Percentiles rank a stretch among this genome's conserved stretches.
Evolutionary conservation across 1,140 invertebrate species (phyloP).

Genomic region (Nomia melanderi): DNA sequence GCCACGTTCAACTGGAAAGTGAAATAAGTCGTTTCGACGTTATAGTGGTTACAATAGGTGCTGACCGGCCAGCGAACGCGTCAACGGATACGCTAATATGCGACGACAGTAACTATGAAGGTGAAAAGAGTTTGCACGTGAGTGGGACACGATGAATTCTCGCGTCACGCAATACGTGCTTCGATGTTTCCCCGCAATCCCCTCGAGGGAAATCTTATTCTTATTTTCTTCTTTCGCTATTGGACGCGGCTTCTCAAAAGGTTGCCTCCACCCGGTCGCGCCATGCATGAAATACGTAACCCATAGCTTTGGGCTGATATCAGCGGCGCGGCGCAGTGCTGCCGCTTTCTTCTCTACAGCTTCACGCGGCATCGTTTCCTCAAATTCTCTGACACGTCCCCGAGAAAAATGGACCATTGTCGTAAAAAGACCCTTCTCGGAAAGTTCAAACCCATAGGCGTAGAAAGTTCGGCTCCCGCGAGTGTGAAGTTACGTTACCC

Average conservation of each 20-base stretch:
- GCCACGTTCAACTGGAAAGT: too few relatives aligned
- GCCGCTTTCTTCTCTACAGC: conserved; percentile 44
- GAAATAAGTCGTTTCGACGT: too few relatives aligned
- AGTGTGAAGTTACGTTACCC: background rate
- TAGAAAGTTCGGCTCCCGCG: conserved; percentile 12
- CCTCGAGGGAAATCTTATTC: conserved; percentile 53
- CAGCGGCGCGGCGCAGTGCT: conserved; percentile 11
- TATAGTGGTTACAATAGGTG: too few relatives aligned
- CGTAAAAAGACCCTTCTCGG: background rate
- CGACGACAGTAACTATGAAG: background rate
- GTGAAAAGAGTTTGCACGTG: background rate
- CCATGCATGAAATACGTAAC: conserved; percentile 62
- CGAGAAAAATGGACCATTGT: conserved; percentile 41
- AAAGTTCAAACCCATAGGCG: conserved; percentile 19
- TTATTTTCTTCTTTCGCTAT: conserved; percentile 55
- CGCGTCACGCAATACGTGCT: conserved; percentile 12
- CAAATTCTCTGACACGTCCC: conserved; percentile 52
- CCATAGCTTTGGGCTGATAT: conserved; percentile 68
- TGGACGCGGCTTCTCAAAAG: conserved; percentile 58
- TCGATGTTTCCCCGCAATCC: conserved; percentile 33
- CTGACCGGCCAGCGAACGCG: too few relatives aligned
- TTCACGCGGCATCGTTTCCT: conserved; percentile 58
- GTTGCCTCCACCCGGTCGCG: conserved; percentile 9
- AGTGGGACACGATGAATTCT: conserved; percentile 27
- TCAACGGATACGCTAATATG: background rate